phyloP scores from a whole-genome alignment of 2,888 invertebrate species.

The Blera fallax region DNA sequence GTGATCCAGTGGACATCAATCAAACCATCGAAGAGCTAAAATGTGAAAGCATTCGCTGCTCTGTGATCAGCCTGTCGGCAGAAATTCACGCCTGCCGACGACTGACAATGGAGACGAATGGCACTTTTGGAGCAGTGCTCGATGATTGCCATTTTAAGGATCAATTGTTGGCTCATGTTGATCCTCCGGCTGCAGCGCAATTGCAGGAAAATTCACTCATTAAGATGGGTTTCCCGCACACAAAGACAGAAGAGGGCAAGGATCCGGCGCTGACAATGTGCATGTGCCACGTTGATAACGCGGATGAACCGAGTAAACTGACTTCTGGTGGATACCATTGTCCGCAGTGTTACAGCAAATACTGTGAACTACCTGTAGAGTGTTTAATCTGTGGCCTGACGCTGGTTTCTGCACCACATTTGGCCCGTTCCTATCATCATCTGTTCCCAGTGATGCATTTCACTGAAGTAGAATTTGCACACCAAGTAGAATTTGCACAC shows the following conservation, averaged over 20 bases:
- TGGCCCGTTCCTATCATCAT: constrained; percentile 98
- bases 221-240: constrained; percentile 98
- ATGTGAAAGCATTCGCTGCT: constrained; percentile 92
- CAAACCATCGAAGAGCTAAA: constrained; percentile 90
- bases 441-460: constrained; percentile 96
- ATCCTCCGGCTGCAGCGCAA: constrained; percentile 88
- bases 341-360: constrained; percentile 98
- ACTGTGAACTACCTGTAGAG: constrained; percentile 98
- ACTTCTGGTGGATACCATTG: constrained; percentile 92
- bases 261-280: constrained; percentile 91
- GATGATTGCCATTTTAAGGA: constrained; percentile 90
- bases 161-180: constrained; percentile 85
- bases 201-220: constrained; percentile 90
- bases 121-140: constrained; percentile 92
- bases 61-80: constrained; percentile 96
- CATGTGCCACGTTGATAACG: constrained; percentile 94
- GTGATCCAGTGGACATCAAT: constrained; percentile 97
- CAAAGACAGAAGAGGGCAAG: constrained; percentile 85
- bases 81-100: constrained; percentile 96
- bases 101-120: constrained; percentile 92
- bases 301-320: constrained; percentile 86
- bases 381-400: constrained; percentile 97
- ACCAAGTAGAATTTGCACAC: constrained; percentile 84
- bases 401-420: constrained; percentile 97
- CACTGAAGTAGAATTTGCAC: constrained; percentile 86